Percentiles rank a stretch among this genome's conserved stretches.
Conservation (phyloP, 2,888 invertebrate species). For the Acleris emargana region DNA sequence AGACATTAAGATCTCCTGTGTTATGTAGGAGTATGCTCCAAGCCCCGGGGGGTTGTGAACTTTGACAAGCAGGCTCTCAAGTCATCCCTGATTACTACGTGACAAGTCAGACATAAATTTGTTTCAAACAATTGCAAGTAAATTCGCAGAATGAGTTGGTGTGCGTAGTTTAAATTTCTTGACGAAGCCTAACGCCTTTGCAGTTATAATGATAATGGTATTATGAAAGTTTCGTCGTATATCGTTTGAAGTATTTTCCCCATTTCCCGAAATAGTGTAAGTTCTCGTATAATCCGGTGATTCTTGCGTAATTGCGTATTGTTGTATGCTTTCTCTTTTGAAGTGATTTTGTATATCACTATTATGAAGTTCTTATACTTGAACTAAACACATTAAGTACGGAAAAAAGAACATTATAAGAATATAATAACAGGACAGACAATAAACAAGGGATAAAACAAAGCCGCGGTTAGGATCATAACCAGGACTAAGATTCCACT, state of each 20-base stretch:
- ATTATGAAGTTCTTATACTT: background rate
- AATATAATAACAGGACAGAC: background rate
- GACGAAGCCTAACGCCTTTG: slow-evolving; percentile 29
- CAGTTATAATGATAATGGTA: slow-evolving; percentile 31
- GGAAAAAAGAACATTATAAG: background rate
- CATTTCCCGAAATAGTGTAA: slow-evolving; percentile 34
- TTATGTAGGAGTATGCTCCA: slow-evolving; percentile 7
- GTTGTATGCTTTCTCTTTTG: slow-evolving; percentile 14
- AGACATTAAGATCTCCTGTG: slow-evolving; percentile 20
- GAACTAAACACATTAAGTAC: background rate
- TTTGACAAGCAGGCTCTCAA: slow-evolving; percentile 35
- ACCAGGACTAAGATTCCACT: too few species aligned
- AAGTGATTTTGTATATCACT: slow-evolving; percentile 13
- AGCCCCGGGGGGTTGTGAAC: slow-evolving; percentile 29
- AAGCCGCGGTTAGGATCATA: too few species aligned
- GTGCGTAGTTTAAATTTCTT: slow-evolving; percentile 36
- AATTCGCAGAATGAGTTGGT: slow-evolving; percentile 29
- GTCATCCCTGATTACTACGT: slow-evolving; percentile 36
- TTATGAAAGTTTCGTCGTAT: slow-evolving; percentile 33
- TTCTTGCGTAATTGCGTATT: slow-evolving; percentile 29
- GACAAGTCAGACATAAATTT: slow-evolving; percentile 32
- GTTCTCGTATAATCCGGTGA: slow-evolving; percentile 33
- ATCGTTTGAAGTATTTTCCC: slow-evolving; percentile 27
- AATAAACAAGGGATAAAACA: too few species aligned
- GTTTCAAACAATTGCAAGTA: slow-evolving; percentile 34